These are phyloP conservation scores for Hiodon tergisus DNA, from an alignment of 2,113 vertebrate species.

Conservation along the genomic window DNA sequence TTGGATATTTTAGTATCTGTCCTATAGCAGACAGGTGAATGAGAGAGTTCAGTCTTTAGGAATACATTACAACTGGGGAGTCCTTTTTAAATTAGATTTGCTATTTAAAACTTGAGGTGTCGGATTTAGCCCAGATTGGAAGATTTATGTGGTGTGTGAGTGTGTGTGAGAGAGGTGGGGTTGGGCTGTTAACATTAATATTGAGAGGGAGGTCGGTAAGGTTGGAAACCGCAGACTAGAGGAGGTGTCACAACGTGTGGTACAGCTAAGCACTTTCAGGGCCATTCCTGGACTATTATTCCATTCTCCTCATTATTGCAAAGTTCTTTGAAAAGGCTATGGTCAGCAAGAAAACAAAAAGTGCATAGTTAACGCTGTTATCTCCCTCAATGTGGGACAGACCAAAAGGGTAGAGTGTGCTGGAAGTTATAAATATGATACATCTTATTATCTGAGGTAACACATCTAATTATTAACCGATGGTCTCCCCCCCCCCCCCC, in stretches of 20 bases:
- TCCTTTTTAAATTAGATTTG: conserved; percentile 15
- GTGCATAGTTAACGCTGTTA: conserved; percentile 61
- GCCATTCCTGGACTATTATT: neutral
- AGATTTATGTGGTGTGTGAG: neutral
- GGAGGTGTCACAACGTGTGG: neutral
- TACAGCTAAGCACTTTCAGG: neutral
- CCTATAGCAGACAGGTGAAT: neutral
- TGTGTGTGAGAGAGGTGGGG: neutral
- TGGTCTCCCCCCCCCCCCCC: too few relatives aligned
- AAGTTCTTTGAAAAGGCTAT: conserved; percentile 39
- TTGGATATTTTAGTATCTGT: neutral
- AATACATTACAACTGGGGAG: conserved; percentile 10
- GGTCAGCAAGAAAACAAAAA: conserved; percentile 37
- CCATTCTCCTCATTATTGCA: conserved; percentile 58
- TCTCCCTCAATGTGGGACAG: neutral
- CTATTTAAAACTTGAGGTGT: conserved; percentile 4
- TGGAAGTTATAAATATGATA: neutral
- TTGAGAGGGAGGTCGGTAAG: neutral
- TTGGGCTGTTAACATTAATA: conserved; percentile 2
- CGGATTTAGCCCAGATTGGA: conserved; percentile 5
- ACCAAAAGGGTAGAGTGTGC: neutral
- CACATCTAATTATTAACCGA: too few relatives aligned
- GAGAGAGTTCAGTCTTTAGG: conserved; percentile 4
- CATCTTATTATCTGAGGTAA: neutral
- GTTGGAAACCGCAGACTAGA: neutral